phyloP scores from a whole-genome alignment of 2,113 vertebrate genomes.

The Holacanthus passer region DNA sequence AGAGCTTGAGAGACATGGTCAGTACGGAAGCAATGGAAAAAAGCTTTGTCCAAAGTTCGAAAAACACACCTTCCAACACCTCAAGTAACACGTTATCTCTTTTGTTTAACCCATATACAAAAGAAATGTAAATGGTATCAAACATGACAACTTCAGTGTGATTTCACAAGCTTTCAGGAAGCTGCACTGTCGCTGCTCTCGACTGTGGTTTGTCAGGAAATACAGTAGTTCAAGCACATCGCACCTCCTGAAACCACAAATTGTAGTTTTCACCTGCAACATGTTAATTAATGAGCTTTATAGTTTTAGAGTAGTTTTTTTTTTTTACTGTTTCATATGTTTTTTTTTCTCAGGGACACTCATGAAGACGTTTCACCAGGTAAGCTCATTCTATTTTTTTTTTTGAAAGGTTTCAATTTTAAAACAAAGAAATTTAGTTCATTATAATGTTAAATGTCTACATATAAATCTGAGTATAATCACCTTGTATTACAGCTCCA shows the following conservation, averaged over 20 bases:
- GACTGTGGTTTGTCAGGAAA: no score
- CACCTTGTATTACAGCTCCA: not conserved
- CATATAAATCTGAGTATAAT: not conserved
- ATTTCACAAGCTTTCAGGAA: no score
- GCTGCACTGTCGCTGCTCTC: no score
- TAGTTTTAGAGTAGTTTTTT: not conserved
- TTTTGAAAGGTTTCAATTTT: not conserved
- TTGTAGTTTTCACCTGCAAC: no score
- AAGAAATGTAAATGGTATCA: not conserved
- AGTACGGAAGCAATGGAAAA: not conserved
- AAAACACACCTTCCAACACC: not conserved
- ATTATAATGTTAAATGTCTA: no score
- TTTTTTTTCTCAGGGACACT: conserved; percentile 42
- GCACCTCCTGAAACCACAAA: no score
- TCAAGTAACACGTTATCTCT: not conserved
- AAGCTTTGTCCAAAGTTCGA: no score
- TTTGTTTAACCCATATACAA: not conserved
- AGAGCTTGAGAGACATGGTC: not conserved
- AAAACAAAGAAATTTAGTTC: not conserved
- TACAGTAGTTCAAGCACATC: no score
- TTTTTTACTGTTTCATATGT: not conserved
- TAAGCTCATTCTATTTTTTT: not conserved
- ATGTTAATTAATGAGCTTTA: not conserved
- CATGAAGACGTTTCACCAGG: not conserved
- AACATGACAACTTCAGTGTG: no score